Conservation (phyloP, 2,113 vertebrate species). For the Protobothrops mucrosquamatus region DNA sequence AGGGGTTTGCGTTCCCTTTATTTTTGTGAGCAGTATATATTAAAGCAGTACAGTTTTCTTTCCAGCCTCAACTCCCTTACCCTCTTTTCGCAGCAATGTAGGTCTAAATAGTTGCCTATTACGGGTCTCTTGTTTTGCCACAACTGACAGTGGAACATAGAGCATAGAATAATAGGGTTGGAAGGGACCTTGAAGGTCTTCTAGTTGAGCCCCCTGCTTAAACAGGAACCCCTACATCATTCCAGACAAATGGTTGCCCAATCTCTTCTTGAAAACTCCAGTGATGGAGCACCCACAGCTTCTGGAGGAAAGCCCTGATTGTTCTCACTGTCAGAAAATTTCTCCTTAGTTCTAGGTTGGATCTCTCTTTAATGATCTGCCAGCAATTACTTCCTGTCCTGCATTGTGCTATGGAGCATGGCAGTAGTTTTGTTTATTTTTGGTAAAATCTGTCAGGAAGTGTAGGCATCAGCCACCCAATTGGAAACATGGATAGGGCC, state of each 20-base stretch:
- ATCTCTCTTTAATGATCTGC: neutral
- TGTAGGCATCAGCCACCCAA: neutral
- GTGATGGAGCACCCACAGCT: neutral
- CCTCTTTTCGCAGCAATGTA: neutral
- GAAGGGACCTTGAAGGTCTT: neutral
- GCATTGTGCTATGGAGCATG: neutral
- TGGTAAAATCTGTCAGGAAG: neutral
- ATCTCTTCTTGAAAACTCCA: neutral
- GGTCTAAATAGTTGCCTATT: neutral
- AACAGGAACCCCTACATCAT: neutral
- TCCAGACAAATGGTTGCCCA: neutral
- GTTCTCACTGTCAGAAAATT: neutral
- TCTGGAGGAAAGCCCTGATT: neutral
- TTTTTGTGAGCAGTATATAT: neutral
- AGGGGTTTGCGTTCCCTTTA: too few relatives aligned
- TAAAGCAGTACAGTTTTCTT: neutral
- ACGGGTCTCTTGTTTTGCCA: neutral
- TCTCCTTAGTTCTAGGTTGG: neutral
- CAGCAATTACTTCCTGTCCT: neutral
- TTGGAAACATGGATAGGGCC: neutral
- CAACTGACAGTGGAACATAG: neutral
- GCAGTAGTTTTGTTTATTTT: neutral
- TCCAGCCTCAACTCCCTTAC: neutral
- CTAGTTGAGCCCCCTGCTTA: neutral
- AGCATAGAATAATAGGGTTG: neutral